Conservation (phyloP, 2,888 invertebrate genomes). For the Cryptophagus acutangulus region DNA sequence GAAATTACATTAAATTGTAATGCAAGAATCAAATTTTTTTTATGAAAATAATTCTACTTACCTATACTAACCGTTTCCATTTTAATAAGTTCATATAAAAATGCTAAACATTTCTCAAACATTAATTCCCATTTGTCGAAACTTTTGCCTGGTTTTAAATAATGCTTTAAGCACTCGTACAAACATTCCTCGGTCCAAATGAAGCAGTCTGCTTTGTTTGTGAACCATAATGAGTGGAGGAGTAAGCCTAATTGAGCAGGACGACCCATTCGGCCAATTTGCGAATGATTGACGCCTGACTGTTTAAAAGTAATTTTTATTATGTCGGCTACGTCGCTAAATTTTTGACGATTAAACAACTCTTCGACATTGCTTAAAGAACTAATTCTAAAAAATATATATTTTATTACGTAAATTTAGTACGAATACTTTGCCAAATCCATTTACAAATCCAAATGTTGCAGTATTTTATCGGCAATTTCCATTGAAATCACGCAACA, state of each 20-base stretch:
- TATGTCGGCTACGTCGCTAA: slow-evolving; percentile 61
- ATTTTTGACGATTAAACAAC: slow-evolving; percentile 61
- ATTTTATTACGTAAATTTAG: slow-evolving; percentile 8
- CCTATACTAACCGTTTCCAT: slow-evolving; percentile 52
- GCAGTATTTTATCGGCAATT: slow-evolving; percentile 49
- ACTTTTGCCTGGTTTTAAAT: slow-evolving; percentile 48
- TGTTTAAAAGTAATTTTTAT: slow-evolving; percentile 62
- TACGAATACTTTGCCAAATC: background rate
- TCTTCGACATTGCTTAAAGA: slow-evolving; percentile 61
- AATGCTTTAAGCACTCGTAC: slow-evolving; percentile 61
- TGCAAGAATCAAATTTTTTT: slow-evolving; percentile 12
- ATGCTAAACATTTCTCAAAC: slow-evolving; percentile 46
- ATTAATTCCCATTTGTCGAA: slow-evolving; percentile 45
- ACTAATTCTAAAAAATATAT: slow-evolving; percentile 43
- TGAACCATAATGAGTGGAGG: slow-evolving; percentile 51
- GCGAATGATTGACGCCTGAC: slow-evolving; percentile 34
- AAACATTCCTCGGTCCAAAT: slow-evolving; percentile 74
- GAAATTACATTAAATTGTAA: slow-evolving; percentile 12
- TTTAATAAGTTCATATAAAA: slow-evolving; percentile 51
- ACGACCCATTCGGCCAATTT: slow-evolving; percentile 53
- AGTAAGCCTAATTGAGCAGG: slow-evolving; percentile 48
- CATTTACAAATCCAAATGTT: slow-evolving; percentile 51
- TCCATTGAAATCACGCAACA: slow-evolving; percentile 50
- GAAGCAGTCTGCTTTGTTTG: slow-evolving; percentile 55
- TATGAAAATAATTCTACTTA: slow-evolving; percentile 34